Percentiles rank a stretch among this genome's conserved stretches.
Conservation (phyloP, 2,888 invertebrate genomes). For the Sepiola atlantica region DNA sequence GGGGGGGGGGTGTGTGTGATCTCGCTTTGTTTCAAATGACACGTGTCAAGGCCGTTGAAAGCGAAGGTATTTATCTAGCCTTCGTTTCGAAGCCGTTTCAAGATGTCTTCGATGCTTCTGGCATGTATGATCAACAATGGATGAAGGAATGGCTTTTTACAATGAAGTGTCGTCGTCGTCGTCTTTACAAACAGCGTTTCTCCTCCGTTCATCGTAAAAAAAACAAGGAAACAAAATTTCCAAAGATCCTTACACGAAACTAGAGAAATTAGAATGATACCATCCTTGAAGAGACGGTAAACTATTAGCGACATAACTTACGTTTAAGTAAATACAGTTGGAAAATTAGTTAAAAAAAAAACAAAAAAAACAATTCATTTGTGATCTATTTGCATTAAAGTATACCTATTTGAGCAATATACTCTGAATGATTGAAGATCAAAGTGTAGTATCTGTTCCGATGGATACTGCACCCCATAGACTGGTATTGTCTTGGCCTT, state of each 20-base stretch:
- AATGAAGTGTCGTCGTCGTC: not conserved
- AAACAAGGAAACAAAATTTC: not conserved
- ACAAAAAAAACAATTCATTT: no score
- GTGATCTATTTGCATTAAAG: no score
- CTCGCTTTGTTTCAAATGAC: not conserved
- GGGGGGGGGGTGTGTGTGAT: not conserved
- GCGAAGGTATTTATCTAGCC: not conserved
- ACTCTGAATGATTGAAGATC: no score
- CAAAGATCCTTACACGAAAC: not conserved
- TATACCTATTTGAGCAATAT: no score
- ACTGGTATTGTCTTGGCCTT: no score
- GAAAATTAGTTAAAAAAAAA: no score
- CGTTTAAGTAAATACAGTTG: no score
- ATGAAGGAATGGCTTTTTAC: not conserved
- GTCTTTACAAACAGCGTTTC: not conserved
- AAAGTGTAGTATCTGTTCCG: no score
- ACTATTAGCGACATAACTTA: no score
- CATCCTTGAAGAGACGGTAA: not conserved
- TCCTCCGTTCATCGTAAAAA: not conserved
- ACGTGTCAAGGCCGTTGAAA: not conserved
- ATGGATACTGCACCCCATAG: no score
- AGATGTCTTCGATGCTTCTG: not conserved
- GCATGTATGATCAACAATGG: not conserved
- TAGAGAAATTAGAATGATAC: not conserved
- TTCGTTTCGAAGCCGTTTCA: not conserved